phyloP scores from a whole-genome alignment of 2,113 vertebrate genomes.

The Cyphomyrus discorhynchus region DNA sequence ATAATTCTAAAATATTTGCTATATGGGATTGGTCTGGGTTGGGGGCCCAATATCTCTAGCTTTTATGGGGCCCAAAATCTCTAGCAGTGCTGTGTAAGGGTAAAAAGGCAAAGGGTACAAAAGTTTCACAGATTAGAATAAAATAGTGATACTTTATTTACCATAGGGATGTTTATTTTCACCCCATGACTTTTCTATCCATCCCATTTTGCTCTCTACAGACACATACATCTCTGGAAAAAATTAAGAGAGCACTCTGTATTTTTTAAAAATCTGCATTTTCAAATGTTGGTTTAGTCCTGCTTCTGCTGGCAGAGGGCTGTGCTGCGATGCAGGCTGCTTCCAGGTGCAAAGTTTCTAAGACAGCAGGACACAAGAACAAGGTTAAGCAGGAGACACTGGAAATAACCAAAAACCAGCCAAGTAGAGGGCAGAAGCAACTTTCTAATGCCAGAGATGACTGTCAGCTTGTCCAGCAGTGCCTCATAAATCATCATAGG shows the following conservation, averaged over 20 bases:
- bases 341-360: background rate
- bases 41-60: background rate
- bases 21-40: too few species aligned
- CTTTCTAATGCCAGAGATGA: background rate
- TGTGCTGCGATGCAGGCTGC: background rate
- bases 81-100: background rate
- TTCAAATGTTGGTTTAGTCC: background rate
- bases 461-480: background rate
- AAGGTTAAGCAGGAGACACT: background rate
- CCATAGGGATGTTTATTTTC: background rate
- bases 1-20: too few species aligned
- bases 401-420: background rate
- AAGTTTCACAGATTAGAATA: background rate
- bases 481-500: background rate
- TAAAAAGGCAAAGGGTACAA: background rate
- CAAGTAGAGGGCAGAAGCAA: background rate
- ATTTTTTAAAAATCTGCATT: background rate
- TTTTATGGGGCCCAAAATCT: background rate
- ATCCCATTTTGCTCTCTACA: background rate
- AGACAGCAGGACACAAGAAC: background rate
- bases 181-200: background rate
- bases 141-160: background rate
- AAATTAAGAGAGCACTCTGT: background rate
- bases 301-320: background rate
- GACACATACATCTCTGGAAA: background rate